Conservation (phyloP, 2,888 invertebrate species). For the Cerastoderma edule region DNA sequence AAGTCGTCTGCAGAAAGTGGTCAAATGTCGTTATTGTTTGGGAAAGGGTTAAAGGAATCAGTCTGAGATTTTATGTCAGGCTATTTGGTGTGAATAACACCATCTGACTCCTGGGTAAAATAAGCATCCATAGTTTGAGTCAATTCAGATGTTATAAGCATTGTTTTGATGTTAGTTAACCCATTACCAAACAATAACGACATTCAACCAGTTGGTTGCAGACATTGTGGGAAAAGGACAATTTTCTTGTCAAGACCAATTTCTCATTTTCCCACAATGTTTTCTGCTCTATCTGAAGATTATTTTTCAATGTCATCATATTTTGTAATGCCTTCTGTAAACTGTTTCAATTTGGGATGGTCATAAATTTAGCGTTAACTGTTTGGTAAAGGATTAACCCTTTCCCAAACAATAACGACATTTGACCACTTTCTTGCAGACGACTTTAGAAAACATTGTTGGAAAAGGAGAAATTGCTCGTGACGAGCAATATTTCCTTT, state of each 20-base stretch:
- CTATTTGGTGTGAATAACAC: not conserved
- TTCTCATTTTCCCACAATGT: conserved; percentile 2
- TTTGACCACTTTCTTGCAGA: not conserved
- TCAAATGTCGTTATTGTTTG: no score
- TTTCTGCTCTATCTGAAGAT: not conserved
- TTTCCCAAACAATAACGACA: no score
- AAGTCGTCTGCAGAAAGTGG: no score
- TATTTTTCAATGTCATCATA: not conserved
- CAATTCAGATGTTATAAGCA: conserved; percentile 1
- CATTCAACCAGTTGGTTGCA: no score
- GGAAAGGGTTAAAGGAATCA: not conserved
- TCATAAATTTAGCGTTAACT: no score
- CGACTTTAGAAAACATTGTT: not conserved
- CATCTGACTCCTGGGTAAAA: not conserved
- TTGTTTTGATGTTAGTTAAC: no score
- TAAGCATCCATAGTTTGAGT: not conserved
- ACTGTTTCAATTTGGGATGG: not conserved
- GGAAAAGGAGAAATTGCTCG: not conserved
- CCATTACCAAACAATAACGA: no score
- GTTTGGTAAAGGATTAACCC: no score
- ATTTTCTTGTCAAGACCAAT: not conserved
- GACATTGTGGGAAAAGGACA: conserved; percentile 1
- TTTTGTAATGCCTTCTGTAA: not conserved
- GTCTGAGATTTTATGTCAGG: not conserved
- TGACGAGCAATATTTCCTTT: no score